Evolutionary conservation across 2,113 vertebrate genomes (phyloP), one percentile per base, ranked within the genome.

Genomic region (Buteo buteo): DNA sequence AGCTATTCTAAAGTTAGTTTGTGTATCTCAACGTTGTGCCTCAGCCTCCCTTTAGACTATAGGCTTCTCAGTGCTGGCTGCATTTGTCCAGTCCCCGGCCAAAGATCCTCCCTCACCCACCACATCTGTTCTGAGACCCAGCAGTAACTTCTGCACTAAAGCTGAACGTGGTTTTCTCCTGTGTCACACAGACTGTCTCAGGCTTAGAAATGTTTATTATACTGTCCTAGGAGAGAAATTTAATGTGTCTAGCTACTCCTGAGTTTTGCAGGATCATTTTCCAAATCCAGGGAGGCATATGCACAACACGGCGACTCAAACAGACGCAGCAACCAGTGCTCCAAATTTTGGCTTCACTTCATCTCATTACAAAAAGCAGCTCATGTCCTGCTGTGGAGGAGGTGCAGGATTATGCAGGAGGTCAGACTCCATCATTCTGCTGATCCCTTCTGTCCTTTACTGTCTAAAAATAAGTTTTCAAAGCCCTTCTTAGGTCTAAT

Each of bases 321-420:
- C 25, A 91, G 81, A 79, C 0, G 0, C 81, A 94, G 83, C 57
- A 90, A 87, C 62, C 84, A 69, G 71, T 54, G 66, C 76, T 95
- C 71, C 66, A 69, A 90, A 87, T 93, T 93, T 93, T 97, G 93
- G 87, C 95, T 94, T 95, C 40, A 9, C 70, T 97, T 96, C 93
- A 93, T 93, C 92, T 97, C 94, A 93, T 97, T 97, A 95, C 90
- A 92, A 93, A 95, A 93, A 94, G 92, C 82, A 94, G 90, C 70
- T 96, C 90, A 57, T 85, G 85, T 82, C 90, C 90, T 93, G 87
- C 96, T 91, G 94, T 91, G 94, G 93, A 94, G 78, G 74, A 95
- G 92, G 54, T 90, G 78, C 74, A 93, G 90, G 93, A 95, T 93
- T 96, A 96, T 70, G 93, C 90, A 77, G 78, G 70, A 95, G 93